Base-by-base conservation (phyloP, 2,888 invertebrate genomes). In the Sphaerophoria taeniata region DNA sequence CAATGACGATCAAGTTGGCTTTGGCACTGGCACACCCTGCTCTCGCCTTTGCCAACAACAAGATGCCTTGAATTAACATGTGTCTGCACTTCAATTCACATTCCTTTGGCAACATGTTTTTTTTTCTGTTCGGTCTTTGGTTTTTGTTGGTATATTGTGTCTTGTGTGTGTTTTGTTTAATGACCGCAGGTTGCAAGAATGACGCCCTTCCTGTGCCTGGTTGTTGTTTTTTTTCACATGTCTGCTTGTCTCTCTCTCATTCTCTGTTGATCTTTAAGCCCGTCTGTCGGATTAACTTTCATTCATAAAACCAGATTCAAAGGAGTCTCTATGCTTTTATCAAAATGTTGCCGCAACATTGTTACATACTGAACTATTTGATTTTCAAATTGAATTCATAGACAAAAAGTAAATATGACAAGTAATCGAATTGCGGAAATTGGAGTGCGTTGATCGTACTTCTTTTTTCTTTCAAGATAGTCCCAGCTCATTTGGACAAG, bases 291-390 rank as follows among this genome's bases (percentile, higher is more conserved):
- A 85, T 77, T 70, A 70, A 81, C 39, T 77, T 85, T 85, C 85
- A 85, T 85, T 85, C 85, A 85, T 85, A 85, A 85, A 85, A 77
- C 24, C 49, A 70, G 24, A 43, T 16, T 58, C 36, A 81, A 56
- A 11, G 53, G 53, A 36, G 16, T 31, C 45, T 12, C 7, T 12
- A 36, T 24, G n/a, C 16, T 12, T 51, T 65, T 70, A 16, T 58
- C 14, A 9, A 55, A 67, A 71, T 81, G 72, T 76, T 85, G 85
- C 85, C 51, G 85, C 81, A 85, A 85, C 81, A 85, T 81, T 81
- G 76, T 76, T 58, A 51, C 12, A 34, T 60, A 2, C 2, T 24
- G 24, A 24, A 24, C 2, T 24, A 24, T 24, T 24, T 2, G 24
- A 24, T 24, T 24, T 24, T 24, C 24, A 24, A 24, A 24, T 24